These are phyloP conservation scores for Apis cerana DNA, from an alignment of 1,140 invertebrate genomes.

Conservation along the genomic window DNA sequence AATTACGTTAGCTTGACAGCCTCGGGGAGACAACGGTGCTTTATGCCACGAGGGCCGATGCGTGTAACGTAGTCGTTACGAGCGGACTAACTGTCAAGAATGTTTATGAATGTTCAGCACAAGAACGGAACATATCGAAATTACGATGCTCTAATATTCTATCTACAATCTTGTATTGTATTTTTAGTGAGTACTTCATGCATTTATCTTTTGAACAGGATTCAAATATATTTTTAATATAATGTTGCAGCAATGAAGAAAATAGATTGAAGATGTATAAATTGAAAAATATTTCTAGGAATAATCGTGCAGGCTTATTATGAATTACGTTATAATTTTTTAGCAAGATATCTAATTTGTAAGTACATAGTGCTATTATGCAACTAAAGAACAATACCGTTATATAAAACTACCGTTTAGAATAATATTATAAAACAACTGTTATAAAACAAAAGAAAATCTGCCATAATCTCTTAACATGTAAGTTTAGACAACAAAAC, in stretches of 20 bases:
- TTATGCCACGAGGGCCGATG: conserved; percentile 55
- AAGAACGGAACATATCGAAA: conserved; percentile 14
- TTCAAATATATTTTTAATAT: not conserved
- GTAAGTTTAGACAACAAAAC: too few species aligned
- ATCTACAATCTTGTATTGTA: not conserved
- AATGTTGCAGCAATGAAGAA: not conserved
- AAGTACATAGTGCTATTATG: too few species aligned
- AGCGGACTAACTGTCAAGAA: conserved; percentile 45
- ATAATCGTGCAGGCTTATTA: too few species aligned
- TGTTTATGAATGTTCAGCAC: conserved; percentile 74
- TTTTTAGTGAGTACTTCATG: not conserved
- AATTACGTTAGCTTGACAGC: conserved; percentile 73
- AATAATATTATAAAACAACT: too few species aligned
- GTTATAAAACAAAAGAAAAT: too few species aligned
- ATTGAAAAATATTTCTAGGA: too few species aligned
- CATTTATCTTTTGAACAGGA: not conserved
- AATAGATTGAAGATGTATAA: too few species aligned
- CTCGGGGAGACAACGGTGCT: conserved; percentile 70
- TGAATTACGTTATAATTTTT: too few species aligned
- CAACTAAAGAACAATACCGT: too few species aligned
- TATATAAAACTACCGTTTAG: too few species aligned
- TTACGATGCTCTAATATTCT: conserved; percentile 12
- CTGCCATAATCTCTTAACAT: too few species aligned
- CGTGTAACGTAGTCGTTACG: conserved; percentile 29
- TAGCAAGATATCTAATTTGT: too few species aligned